phyloP scores from a whole-genome alignment of 2,888 invertebrate species.

The Patella pellucida region DNA sequence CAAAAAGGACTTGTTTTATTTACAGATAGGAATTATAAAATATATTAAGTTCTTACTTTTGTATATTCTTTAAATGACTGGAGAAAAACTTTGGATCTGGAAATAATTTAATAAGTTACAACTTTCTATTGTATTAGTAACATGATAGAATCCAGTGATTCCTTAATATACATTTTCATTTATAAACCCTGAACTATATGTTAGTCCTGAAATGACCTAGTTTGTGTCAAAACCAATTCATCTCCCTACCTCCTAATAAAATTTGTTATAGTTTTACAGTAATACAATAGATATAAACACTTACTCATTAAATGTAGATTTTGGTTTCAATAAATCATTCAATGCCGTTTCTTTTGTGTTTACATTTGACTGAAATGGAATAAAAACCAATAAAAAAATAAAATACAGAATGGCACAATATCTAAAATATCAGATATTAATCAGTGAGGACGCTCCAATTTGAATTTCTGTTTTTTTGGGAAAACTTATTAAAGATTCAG shows the following conservation, averaged over 20 bases:
- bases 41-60: conserved; percentile 38
- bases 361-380: too few relatives aligned
- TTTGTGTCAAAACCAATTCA: too few relatives aligned
- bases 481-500: too few relatives aligned
- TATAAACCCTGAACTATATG: too few relatives aligned
- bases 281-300: neutral
- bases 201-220: too few relatives aligned
- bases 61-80: conserved; percentile 45
- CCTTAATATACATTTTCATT: too few relatives aligned
- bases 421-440: conserved; percentile 18
- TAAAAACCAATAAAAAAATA: neutral
- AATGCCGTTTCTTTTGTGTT: conserved; percentile 21
- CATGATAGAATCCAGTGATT: too few relatives aligned
- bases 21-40: neutral
- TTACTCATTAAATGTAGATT: conserved; percentile 37
- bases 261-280: too few relatives aligned
- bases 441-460: too few relatives aligned
- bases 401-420: conserved; percentile 22
- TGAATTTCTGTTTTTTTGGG: too few relatives aligned
- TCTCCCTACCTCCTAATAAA: too few relatives aligned
- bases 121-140: neutral
- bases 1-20: too few relatives aligned
- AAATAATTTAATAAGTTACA: conserved; percentile 30
- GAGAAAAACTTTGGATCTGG: conserved; percentile 50
- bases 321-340: conserved; percentile 30